These are phyloP conservation scores for Heliopora coerulea DNA, from an alignment of 92 coral and sea anemone species.

Conservation along the genomic window DNA sequence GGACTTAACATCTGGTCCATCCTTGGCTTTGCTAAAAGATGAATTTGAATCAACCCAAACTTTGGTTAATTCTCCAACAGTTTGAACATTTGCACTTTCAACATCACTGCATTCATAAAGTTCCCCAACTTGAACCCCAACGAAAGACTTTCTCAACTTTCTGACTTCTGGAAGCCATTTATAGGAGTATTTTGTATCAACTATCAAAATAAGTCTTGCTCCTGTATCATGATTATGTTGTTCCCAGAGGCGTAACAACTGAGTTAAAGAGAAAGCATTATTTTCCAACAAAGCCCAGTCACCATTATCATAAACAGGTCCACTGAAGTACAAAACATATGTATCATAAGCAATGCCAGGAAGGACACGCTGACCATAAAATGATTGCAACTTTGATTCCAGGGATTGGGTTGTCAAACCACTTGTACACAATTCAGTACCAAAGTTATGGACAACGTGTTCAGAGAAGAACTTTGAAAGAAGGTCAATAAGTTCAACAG, in stretches of 20 bases:
- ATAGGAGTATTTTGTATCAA: constrained; percentile 88
- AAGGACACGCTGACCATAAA: constrained; percentile 81
- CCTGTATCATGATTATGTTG: constrained; percentile 66
- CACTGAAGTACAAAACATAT: constrained; percentile 91
- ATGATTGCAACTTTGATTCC: constrained; percentile 70
- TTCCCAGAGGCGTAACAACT: constrained; percentile 78
- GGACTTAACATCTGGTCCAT: constrained; percentile 55
- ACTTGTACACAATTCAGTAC: constrained; percentile 93
- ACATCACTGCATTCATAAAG: constrained; percentile 61
- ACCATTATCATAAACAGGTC: constrained; percentile 82
- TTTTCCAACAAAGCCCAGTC: constrained; percentile 86
- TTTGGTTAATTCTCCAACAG: constrained; percentile 88
- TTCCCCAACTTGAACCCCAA: constrained; percentile 91
- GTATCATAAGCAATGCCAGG: constrained; percentile 94
- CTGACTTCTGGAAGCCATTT: constrained; percentile 83
- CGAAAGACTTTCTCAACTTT: constrained; percentile 64
- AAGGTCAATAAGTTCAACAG: constrained; percentile 73
- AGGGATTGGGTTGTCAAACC: constrained; percentile 77
- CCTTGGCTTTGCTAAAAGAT: constrained; percentile 58
- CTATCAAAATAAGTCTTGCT: constrained; percentile 73
- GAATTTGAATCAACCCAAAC: constrained; percentile 78
- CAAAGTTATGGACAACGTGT: constrained; percentile 92
- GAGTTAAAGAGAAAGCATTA: constrained; percentile 67
- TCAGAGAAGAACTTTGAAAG: constrained; percentile 83
- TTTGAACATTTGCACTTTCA: constrained; percentile 72